phyloP scores from a whole-genome alignment of 2,888 invertebrate species.

The Cryptocephalus primarius region DNA sequence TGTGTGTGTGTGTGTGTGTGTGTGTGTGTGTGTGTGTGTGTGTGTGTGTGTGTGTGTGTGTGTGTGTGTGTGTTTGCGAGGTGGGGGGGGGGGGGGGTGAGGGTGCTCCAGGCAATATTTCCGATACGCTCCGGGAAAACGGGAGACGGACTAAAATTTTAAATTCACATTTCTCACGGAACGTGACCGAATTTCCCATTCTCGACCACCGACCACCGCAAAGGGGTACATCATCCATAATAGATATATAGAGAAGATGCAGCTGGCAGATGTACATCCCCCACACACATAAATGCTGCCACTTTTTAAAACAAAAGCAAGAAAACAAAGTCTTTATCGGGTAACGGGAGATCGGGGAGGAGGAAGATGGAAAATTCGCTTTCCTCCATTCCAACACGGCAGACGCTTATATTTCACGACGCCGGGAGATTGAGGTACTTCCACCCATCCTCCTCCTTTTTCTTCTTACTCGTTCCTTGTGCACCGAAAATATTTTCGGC shows the following conservation, averaged over 20 bases:
- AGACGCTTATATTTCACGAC: background rate
- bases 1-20: too few species aligned
- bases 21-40: too few species aligned
- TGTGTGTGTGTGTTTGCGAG: too few species aligned
- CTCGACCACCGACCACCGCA: background rate
- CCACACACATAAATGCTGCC: too few species aligned
- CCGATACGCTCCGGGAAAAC: constrained; percentile 23
- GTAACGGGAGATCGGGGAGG: constrained; percentile 6
- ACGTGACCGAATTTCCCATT: constrained; percentile 16
- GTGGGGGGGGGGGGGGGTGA: background rate
- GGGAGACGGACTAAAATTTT: constrained; percentile 21
- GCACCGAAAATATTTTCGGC: constrained; percentile 8
- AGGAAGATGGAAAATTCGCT: constrained; percentile 1
- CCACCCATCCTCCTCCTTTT: background rate
- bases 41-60: too few species aligned
- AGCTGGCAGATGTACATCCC: too few species aligned
- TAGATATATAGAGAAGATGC: too few species aligned
- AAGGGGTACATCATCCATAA: too few species aligned
- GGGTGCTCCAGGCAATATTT: constrained; percentile 20
- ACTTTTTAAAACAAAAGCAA: constrained; percentile 25
- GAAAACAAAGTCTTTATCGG: constrained; percentile 22
- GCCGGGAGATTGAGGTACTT: background rate
- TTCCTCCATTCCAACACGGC: constrained; percentile 1
- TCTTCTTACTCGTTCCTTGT: background rate
- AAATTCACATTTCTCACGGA: constrained; percentile 19